Evolutionary conservation across 1,140 invertebrate species (phyloP), one percentile per base, ranked within the genome.

Genomic region (Zaprionus tsacasi): DNA sequence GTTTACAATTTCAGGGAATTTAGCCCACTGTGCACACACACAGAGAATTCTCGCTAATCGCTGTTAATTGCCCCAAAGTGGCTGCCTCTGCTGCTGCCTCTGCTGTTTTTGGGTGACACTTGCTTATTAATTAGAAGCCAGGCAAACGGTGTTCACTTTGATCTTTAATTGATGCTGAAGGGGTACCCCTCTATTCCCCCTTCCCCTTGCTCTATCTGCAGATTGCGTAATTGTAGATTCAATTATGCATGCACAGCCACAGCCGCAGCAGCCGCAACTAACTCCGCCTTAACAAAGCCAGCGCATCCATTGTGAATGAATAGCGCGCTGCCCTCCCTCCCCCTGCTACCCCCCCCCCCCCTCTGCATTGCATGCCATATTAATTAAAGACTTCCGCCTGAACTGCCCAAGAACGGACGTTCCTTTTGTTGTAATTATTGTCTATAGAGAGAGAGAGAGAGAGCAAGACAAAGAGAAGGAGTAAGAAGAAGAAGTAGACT

Each of bases 361-460:
- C 2, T 7, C n/a, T 8, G 40, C 38, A 38, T 12, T 10, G 3
- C 36, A 4, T n/a, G 56, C 54, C 48, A 55, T 82, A 87, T 87
- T 87, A 87, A 88, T 87, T 87, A 89, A 88, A 87, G 80, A 87
- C 83, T 87, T 87, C 83, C 85, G 83, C 70, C 60, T 30, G 68
- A 65, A 55, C 40, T 50, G 68, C 56, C 50, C 40, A 30, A 36
- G 11, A 59, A 71, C 68, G 68, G 67, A 74, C 80, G 78, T 88
- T 88, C 83, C 83, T 88, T 87, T 88, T 87, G 77, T 88, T 58
- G 78, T 79, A 82, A 88, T 88, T 82, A 81, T 87, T 82, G 83
- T 80, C 82, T 36, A 50, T 8, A 60, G 54, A 70, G 30, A 65
- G 69, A 5, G 35, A 63, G 7, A 21, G n/a, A 13, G 17, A 67